These are phyloP conservation scores for Gobio occitaniae DNA, from an alignment of 2,797 vertebrate genomes.

Conservation along the genomic window DNA sequence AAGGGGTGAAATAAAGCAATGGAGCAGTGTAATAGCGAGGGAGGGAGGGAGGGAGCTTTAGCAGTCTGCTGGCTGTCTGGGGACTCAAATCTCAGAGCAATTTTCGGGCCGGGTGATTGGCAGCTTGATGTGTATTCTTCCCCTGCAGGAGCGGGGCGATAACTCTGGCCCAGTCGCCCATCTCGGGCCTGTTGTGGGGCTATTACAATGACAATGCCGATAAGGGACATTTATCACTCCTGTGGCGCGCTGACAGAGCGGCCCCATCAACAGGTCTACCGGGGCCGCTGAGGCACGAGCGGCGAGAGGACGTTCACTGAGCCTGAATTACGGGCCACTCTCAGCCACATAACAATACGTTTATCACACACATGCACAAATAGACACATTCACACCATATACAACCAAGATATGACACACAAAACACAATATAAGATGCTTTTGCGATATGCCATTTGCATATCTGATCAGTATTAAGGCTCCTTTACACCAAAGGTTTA, in stretches of 20 bases:
- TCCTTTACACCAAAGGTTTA: not conserved
- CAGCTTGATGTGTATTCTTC: conserved; percentile 86
- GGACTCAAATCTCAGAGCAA: conserved; percentile 91
- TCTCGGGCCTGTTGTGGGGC: conserved; percentile 80
- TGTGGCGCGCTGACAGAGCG: conserved; percentile 76
- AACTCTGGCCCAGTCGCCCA: conserved; percentile 77
- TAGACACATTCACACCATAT: conserved; percentile 1
- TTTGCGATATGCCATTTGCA: not conserved
- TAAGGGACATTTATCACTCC: conserved; percentile 90
- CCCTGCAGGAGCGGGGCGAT: conserved; percentile 78
- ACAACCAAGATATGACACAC: conserved; percentile 47
- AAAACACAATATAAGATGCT: not conserved
- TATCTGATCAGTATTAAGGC: not conserved
- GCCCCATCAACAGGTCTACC: conserved; percentile 80
- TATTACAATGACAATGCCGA: conserved; percentile 87
- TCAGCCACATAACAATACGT: conserved; percentile 62
- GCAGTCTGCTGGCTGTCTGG: conserved; percentile 73
- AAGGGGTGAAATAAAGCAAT: conserved; percentile 59
- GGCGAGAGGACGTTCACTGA: conserved; percentile 59
- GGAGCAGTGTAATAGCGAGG: conserved; percentile 49
- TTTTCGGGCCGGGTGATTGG: conserved; percentile 85
- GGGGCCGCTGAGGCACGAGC: conserved; percentile 60
- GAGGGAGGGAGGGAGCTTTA: conserved; percentile 59
- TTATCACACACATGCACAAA: conserved; percentile 31
- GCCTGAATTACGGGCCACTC: conserved; percentile 64